These are phyloP conservation scores for Rhagonycha fulva DNA, from an alignment of 2,888 invertebrate genomes.

Conservation along the genomic window DNA sequence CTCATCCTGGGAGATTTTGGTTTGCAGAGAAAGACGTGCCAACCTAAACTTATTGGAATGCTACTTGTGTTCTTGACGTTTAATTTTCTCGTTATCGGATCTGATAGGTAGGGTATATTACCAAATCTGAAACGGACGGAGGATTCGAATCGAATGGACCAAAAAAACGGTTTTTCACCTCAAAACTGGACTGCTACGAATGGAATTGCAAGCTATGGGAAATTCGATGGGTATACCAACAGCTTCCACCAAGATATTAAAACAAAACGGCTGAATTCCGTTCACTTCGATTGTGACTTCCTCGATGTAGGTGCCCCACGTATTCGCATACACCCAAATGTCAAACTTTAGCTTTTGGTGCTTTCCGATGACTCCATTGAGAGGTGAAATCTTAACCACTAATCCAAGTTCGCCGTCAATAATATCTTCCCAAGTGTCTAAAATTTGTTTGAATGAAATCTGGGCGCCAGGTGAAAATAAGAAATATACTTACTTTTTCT, in stretches of 20 bases:
- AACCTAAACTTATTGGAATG: constrained; percentile 43
- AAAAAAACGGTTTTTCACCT: constrained; percentile 38
- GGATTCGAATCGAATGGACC: neutral
- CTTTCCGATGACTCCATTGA: constrained; percentile 38
- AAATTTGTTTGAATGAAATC: neutral
- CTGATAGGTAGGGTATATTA: constrained; percentile 28
- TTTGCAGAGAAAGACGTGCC: constrained; percentile 43
- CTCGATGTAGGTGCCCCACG: constrained; percentile 56
- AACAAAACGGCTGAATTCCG: constrained; percentile 47
- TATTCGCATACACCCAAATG: constrained; percentile 53
- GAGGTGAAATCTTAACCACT: constrained; percentile 44
- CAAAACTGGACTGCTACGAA: constrained; percentile 42
- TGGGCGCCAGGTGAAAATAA: neutral
- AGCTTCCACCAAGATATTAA: constrained; percentile 50
- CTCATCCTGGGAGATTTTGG: constrained; percentile 9
- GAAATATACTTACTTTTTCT: constrained; percentile 32
- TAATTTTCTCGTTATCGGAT: constrained; percentile 35
- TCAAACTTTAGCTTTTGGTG: constrained; percentile 44
- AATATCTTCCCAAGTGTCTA: constrained; percentile 43
- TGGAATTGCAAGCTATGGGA: constrained; percentile 47
- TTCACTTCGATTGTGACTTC: constrained; percentile 52
- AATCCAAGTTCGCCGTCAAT: constrained; percentile 45
- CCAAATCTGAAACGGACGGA: constrained; percentile 40
- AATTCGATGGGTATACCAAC: constrained; percentile 51
- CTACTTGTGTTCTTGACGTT: constrained; percentile 43